These are phyloP conservation scores for Serripes groenlandicus DNA, from an alignment of 2,888 invertebrate species.

Conservation along the genomic window DNA sequence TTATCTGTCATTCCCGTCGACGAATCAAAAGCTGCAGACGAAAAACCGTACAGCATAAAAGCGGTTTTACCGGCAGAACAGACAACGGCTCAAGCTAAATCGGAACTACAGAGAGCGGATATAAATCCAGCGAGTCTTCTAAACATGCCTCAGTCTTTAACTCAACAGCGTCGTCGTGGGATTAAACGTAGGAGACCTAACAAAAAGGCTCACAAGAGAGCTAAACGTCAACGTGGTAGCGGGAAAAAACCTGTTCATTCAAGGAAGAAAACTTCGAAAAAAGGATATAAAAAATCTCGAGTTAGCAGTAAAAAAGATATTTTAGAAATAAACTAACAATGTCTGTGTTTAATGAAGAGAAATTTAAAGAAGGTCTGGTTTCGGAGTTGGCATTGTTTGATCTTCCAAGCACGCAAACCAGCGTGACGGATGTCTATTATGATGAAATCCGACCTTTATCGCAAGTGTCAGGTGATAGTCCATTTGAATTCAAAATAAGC, in stretches of 20 bases:
- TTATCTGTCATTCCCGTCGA: slow-evolving; percentile 33
- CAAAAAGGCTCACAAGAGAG: too few species aligned
- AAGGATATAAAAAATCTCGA: slow-evolving; percentile 2
- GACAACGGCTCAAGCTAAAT: slow-evolving; percentile 46
- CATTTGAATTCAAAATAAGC: slow-evolving; percentile 25
- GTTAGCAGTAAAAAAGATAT: slow-evolving; percentile 10
- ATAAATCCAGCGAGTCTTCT: slow-evolving; percentile 39
- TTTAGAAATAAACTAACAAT: slow-evolving; percentile 17
- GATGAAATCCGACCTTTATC: slow-evolving; percentile 29
- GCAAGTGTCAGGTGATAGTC: slow-evolving; percentile 16
- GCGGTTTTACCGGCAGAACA: slow-evolving; percentile 57
- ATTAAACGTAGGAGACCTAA: too few species aligned
- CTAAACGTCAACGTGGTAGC: slow-evolving; percentile 10
- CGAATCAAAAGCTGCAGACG: slow-evolving; percentile 12
- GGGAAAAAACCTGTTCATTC: not conserved
- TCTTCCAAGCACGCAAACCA: slow-evolving; percentile 27
- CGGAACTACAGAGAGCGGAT: slow-evolving; percentile 47
- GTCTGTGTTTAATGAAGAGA: slow-evolving; percentile 11
- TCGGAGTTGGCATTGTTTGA: slow-evolving; percentile 12
- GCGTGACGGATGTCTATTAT: not conserved
- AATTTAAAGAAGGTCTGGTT: slow-evolving; percentile 16
- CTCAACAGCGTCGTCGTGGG: too few species aligned
- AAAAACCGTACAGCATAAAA: slow-evolving; percentile 34
- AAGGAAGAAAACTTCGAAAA: not conserved
- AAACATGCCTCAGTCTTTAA: slow-evolving; percentile 27